These are phyloP conservation scores for Mastomys natalensis DNA, from an alignment of 2,113 vertebrate species.

Conservation along the genomic window DNA sequence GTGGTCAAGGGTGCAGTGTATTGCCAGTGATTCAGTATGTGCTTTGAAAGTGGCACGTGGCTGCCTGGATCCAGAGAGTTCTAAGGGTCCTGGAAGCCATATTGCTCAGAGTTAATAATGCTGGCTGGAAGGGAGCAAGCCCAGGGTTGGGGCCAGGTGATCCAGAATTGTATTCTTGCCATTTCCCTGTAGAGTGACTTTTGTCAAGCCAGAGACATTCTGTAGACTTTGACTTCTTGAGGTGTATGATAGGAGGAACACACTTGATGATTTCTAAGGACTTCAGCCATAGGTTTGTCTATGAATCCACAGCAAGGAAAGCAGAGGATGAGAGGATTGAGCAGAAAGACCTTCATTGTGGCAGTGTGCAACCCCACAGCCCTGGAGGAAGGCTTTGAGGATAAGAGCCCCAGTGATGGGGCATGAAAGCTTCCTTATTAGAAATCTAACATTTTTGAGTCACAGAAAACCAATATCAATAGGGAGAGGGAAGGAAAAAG, in stretches of 20 bases:
- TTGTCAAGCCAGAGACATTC: not conserved
- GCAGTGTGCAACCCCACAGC: not conserved
- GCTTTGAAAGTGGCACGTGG: not conserved
- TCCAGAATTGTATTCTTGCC: not conserved
- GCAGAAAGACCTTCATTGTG: not conserved
- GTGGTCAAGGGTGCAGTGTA: accelerated
- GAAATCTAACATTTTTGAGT: not conserved
- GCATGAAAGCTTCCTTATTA: not conserved
- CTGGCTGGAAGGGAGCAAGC: not conserved
- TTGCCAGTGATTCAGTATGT: not conserved
- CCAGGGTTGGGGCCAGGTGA: not conserved
- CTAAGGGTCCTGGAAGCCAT: not conserved
- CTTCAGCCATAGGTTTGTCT: not conserved
- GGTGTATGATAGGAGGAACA: not conserved
- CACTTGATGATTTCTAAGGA: not conserved
- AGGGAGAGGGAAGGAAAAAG: not conserved
- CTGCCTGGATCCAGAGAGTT: not conserved
- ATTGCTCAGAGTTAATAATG: not conserved
- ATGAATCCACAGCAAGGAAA: not conserved
- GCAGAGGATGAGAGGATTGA: too few relatives aligned
- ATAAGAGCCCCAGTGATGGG: not conserved
- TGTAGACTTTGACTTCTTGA: not conserved
- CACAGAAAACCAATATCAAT: not conserved
- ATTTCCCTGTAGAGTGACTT: not conserved
- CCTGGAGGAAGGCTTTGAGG: not conserved